Conservation (phyloP, 2,888 invertebrate genomes). For the Melinopterus prodromus region DNA sequence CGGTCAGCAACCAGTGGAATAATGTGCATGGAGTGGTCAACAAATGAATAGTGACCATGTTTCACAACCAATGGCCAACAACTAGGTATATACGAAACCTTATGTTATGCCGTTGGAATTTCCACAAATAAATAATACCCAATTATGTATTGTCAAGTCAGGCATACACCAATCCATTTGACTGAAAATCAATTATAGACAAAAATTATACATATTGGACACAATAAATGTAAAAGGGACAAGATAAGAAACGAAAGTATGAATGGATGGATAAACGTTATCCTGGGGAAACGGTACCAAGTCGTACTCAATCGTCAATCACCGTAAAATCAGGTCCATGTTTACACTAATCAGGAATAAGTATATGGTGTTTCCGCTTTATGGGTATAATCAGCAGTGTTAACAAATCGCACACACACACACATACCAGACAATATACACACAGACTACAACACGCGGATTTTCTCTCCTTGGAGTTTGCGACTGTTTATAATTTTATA, state of each 20-base stretch:
- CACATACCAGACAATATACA: background rate
- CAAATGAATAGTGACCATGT: too few relatives aligned
- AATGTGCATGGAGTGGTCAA: too few relatives aligned
- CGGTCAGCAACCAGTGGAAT: too few relatives aligned
- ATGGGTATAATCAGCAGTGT: background rate
- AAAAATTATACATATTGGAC: too few relatives aligned
- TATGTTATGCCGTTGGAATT: too few relatives aligned
- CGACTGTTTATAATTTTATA: slow-evolving; percentile 35
- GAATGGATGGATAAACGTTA: background rate
- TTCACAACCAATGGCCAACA: too few relatives aligned
- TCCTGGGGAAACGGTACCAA: background rate
- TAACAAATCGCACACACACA: background rate
- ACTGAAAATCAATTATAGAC: too few relatives aligned
- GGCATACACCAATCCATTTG: too few relatives aligned
- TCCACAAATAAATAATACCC: too few relatives aligned
- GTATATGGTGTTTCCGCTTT: background rate
- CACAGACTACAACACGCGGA: slow-evolving; percentile 7
- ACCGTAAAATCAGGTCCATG: background rate
- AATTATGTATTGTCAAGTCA: too few relatives aligned
- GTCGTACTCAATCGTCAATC: background rate
- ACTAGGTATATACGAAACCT: too few relatives aligned
- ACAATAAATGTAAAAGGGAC: background rate
- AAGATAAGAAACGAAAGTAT: background rate
- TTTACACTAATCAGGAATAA: background rate
- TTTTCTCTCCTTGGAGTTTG: slow-evolving; percentile 24